Base-by-base conservation (phyloP, 2,888 invertebrate species). In the Perizoma flavofasciatum region DNA sequence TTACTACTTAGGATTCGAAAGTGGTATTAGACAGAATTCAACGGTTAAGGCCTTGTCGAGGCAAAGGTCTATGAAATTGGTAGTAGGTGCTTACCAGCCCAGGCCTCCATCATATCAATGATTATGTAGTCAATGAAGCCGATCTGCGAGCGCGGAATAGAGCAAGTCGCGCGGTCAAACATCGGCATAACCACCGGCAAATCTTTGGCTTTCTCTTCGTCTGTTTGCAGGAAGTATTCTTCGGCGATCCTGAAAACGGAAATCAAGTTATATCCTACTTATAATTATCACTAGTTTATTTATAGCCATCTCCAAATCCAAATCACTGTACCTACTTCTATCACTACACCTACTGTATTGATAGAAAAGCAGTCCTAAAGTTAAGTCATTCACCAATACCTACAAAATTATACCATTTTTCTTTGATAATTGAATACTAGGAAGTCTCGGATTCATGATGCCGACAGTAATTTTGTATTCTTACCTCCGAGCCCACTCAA, bases 71-170 rank as follows among this genome's bases (percentile, higher is more conserved):
- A 22, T 22, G 22, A 22, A 22, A 22, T 22, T 22, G 22, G 11
- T 49, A 9, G n/a, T 40, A 41, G 40, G n/a, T 37, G 55, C 62
- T n/a, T 77, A 97, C 98, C 96, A 81, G 98, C 96, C 98, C 98
- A 99, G 37, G 98, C 97, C 80, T 98, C 98, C 93, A 99, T 97
- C 97, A 99, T 98, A 80, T 98, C 98, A 74, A 97, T 97, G 75
- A 99, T 98, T 81, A 99, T 99, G 90, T 96, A 98, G 88, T 99
- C 99, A 68, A 98, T 96, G 89, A 99, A 99, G 59, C 98, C 98
- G 76, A 98, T 97, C 93, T 99, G 99, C 62, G 98, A 98, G 89
- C 98, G 97, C 55, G 99, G 98, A 82, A 99, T 97, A 77, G 98
- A 98, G 90, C 99, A 99, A 1, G 97, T 96, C 62, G 95, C 94